A percentile compares a stretch with the other conserved stretches of the same genome.
Conservation (phyloP, 1,140 invertebrate genomes). For the Periplaneta americana region DNA sequence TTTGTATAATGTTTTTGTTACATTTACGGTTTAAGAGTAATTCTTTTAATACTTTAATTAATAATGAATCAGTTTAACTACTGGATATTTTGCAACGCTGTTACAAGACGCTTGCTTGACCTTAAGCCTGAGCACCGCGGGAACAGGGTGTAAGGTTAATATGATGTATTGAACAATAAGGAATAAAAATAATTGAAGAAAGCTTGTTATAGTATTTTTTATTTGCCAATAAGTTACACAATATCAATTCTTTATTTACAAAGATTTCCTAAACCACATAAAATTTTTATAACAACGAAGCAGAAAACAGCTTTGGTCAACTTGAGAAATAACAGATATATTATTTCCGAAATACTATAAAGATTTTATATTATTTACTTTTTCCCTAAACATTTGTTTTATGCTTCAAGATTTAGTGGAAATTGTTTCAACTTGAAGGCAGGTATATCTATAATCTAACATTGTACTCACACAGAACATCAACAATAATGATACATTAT, state of each 20-base stretch:
- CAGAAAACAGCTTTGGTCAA: background rate
- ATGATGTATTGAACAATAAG: too few species aligned
- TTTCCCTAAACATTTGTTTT: background rate
- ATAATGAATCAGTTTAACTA: too few species aligned
- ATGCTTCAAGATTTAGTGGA: background rate
- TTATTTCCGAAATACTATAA: background rate
- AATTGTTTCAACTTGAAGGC: background rate
- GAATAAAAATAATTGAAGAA: background rate
- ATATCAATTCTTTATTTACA: background rate
- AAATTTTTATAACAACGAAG: background rate
- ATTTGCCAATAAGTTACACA: background rate
- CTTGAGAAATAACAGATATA: background rate
- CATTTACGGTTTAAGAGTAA: too few species aligned
- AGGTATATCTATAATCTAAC: background rate
- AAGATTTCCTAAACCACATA: background rate
- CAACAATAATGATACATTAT: background rate
- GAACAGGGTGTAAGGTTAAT: too few species aligned
- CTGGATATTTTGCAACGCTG: too few species aligned
- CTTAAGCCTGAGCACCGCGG: too few species aligned
- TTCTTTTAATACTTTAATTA: too few species aligned
- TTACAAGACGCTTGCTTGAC: too few species aligned
- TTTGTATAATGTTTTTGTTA: too few species aligned
- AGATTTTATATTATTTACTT: background rate
- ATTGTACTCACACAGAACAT: background rate
- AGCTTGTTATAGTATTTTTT: background rate